phyloP scores from a whole-genome alignment of 2,888 invertebrate species.

The Taenaris catops region DNA sequence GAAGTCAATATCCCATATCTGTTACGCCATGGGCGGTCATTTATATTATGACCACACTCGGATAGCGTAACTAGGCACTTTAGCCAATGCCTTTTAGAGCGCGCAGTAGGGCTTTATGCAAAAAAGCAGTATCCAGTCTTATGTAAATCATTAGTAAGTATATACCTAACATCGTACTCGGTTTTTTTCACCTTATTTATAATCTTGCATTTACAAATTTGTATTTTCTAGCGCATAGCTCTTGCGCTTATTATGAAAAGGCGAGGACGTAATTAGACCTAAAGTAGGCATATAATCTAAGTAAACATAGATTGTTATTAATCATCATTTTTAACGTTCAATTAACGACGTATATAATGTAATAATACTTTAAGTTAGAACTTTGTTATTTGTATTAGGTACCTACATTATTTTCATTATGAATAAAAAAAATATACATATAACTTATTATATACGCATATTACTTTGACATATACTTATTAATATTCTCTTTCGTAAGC shows the following conservation, averaged over 20 bases:
- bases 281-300: slow-evolving; percentile 2
- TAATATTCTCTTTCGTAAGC: too few relatives aligned
- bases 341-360: too few relatives aligned
- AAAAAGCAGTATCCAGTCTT: slow-evolving; percentile 25
- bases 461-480: too few relatives aligned
- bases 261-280: slow-evolving; percentile 9
- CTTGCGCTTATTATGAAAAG: slow-evolving; percentile 7
- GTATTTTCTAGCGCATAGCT: slow-evolving; percentile 13
- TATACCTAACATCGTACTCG: slow-evolving; percentile 19
- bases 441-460: too few relatives aligned
- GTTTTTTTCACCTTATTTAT: slow-evolving; percentile 22
- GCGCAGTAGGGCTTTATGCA: slow-evolving; percentile 23
- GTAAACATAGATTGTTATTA: too few relatives aligned
- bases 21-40: slow-evolving; percentile 22
- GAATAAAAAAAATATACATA: too few relatives aligned
- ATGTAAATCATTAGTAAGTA: slow-evolving; percentile 27
- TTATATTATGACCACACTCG: slow-evolving; percentile 20
- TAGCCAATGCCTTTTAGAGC: slow-evolving; percentile 22
- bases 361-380: too few relatives aligned
- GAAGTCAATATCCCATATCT: slow-evolving; percentile 20
- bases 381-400: too few relatives aligned
- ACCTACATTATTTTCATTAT: too few relatives aligned
- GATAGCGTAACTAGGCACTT: slow-evolving; percentile 26
- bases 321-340: too few relatives aligned
- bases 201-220: slow-evolving; percentile 16